Evolutionary conservation across 2,888 invertebrate genomes (phyloP).

Genomic region (Plemyria rubiginata): DNA sequence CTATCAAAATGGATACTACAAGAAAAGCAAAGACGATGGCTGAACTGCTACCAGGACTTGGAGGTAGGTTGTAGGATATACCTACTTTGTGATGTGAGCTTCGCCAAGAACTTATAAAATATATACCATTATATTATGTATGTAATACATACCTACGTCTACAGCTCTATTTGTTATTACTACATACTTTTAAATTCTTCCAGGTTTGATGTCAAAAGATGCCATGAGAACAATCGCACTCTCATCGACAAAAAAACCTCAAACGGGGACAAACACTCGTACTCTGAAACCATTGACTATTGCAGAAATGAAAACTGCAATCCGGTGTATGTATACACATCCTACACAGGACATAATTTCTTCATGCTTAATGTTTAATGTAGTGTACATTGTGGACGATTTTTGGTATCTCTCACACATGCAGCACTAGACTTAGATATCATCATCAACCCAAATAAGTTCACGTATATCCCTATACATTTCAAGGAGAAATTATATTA

Average conservation of each 20-base stretch:
- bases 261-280: constrained; percentile 50
- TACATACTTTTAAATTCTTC: constrained; percentile 16
- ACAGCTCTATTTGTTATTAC: too few species aligned
- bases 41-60: constrained; percentile 65
- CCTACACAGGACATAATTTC: background rate
- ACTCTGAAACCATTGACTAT: constrained; percentile 64
- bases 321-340: constrained; percentile 52
- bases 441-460: too few species aligned
- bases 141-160: too few species aligned
- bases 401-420: too few species aligned
- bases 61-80: too few species aligned
- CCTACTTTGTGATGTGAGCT: background rate
- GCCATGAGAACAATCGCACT: constrained; percentile 48
- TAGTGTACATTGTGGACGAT: too few species aligned
- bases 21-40: constrained; percentile 65
- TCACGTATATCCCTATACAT: too few species aligned
- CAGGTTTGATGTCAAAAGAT: constrained; percentile 65
- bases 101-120: too few species aligned
- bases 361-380: background rate
- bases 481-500: too few species aligned
- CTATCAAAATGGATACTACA: constrained; percentile 54
- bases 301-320: constrained; percentile 64
- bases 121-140: too few species aligned
- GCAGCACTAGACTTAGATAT: too few species aligned
- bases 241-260: constrained; percentile 60